Base-by-base conservation (phyloP, 2,113 vertebrate species). In the Periophthalmus modestus region DNA sequence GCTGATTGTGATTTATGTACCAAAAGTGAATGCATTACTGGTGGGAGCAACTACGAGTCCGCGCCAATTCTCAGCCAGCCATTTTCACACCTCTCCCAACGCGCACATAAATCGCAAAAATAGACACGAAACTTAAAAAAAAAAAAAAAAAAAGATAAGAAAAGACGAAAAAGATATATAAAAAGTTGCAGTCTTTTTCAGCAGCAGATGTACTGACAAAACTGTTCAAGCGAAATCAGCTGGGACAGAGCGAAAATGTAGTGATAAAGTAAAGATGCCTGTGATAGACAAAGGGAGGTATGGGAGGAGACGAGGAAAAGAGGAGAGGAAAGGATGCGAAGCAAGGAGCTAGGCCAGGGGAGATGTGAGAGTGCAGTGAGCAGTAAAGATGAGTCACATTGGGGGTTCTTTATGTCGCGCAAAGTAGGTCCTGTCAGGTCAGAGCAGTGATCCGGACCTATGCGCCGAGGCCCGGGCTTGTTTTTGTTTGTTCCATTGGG, bases 1-100 rank as follows among this genome's bases (percentile, higher is more conserved):
- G 79, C 91, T 90, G 81, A 88, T 89, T 74, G 89, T 92, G 92
- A 93, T 93, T 92, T 90, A 93, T 93, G 87, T 85, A 81, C 79
- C 83, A 82, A 79, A 88, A 87, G 81, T 86, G 81, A 89, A 87
- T 67, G 79, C 78, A 85, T 83, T 87, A 82, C 85, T 78, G 69
- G 58, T 65, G 33, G 71, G 79, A 80, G 74, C 69, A 21, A 24
- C 21, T 24, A 79, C 78, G 83, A 85, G 81, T 74, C 69, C n/a
- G 79, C 79, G 80, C 90, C 88, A 89, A 84, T 75, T 86, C 78
- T 36, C 73, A 82, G 63, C 46, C 73, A 68, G 52, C 73, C 79
- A 48, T 85, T 52, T 88, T 83, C 69, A 79, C 81, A 34, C 71
- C 24, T 84, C 77, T 68, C 52, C 62, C 36, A 43, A 83, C 66